Evolutionary conservation across 2,888 invertebrate genomes (phyloP), one percentile per base, ranked within the genome.

Genomic region (Chrysodeixis includens): DNA sequence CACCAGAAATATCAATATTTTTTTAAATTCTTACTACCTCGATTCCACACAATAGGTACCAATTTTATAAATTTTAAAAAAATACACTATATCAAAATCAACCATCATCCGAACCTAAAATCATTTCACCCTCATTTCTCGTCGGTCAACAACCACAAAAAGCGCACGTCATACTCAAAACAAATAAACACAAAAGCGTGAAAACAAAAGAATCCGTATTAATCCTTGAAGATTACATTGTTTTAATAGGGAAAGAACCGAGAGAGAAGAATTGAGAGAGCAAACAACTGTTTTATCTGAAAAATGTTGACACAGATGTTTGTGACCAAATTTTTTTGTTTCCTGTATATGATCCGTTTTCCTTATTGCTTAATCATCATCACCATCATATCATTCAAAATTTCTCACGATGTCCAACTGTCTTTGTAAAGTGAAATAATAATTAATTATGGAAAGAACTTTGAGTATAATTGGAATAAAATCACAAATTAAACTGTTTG

Each of bases 171-270:
- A 18, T 18, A 18, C 20, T 1, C 46, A 16, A 49, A 49, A 49
- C 46, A 49, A 49, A 49, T 49, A 20, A 18, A 49, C 18, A 49
- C 5, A 20, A 20, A 18, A 46, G 9, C 8, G 10, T 46, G 18
- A 12, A 49, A 49, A 49, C 46, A 49, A 49, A 49, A 18, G 46
- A 49, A 49, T 18, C 8, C 5, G 16, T 9, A 18, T 20, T 20
- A 49, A 20, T 18, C 46, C 20, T 20, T 20, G 20, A 49, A 49
- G 18, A 49, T 49, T 46, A 18, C 8, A 2, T 10, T 49, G 18
- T 49, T 20, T 49, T 4, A 49, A 9, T 49, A 49, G 18, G 46
- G 46, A 49, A 49, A 49, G 20, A 49, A 49, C 46, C 46, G 46
- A 18, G 10, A 20, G 10, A 6, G 9, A 49, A 18, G 18, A 20